Conservation (phyloP, 2,888 invertebrate genomes). For the Leucania comma region DNA sequence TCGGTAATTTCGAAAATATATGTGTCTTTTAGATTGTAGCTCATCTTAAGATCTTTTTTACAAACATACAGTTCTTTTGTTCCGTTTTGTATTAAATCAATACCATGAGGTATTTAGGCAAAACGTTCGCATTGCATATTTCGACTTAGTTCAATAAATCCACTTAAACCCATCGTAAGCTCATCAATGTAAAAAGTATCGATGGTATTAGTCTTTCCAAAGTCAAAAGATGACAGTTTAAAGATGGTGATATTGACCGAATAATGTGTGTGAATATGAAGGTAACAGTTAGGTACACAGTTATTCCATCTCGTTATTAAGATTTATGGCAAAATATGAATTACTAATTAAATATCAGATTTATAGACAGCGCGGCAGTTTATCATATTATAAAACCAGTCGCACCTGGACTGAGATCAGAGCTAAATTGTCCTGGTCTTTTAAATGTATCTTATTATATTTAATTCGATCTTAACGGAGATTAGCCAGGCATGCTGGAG, state of each 20-base stretch:
- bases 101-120: neutral
- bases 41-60: too few species aligned
- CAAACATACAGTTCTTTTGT: neutral
- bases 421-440: neutral
- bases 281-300: slow-evolving; percentile 12
- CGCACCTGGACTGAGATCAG: neutral
- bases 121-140: neutral
- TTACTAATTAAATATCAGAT: neutral
- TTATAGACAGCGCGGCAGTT: neutral
- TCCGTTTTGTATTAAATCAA: neutral
- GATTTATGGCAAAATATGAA: slow-evolving; percentile 27
- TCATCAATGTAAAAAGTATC: too few species aligned
- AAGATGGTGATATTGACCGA: slow-evolving; percentile 23
- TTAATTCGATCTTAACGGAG: too few species aligned
- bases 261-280: slow-evolving; percentile 29
- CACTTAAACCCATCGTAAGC: slow-evolving; percentile 2
- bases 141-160: neutral
- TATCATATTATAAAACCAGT: too few species aligned
- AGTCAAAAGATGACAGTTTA: slow-evolving; percentile 22
- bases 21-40: too few species aligned
- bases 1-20: neutral
- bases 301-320: slow-evolving; percentile 14
- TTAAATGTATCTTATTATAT: neutral
- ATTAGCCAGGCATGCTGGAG: too few species aligned
- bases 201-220: slow-evolving; percentile 19